Evolutionary conservation across 2,113 vertebrate genomes (phyloP).

Genomic region (Entosphenus tridentatus): DNA sequence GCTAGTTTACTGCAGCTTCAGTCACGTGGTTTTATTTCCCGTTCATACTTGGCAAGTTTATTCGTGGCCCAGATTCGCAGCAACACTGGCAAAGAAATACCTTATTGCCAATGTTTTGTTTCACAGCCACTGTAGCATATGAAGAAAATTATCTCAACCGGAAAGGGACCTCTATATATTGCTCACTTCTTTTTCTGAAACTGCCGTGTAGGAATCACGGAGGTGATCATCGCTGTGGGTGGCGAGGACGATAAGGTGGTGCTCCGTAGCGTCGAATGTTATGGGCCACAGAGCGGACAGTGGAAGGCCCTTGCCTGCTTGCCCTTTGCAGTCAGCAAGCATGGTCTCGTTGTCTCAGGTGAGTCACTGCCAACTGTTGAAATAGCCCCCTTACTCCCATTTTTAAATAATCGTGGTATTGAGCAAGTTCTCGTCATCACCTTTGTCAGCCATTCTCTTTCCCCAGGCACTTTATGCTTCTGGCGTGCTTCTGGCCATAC

Average conservation of each 20-base stretch:
- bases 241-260: constrained; percentile 45
- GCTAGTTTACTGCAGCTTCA: too few relatives aligned
- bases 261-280: constrained; percentile 36
- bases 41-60: too few relatives aligned
- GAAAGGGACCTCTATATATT: too few relatives aligned
- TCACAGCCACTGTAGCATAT: too few relatives aligned
- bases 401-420: neutral
- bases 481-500: neutral
- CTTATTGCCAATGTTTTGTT: too few relatives aligned
- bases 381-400: neutral
- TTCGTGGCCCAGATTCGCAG: too few relatives aligned
- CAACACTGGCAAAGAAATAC: too few relatives aligned
- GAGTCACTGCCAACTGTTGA: neutral
- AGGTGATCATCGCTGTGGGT: constrained; percentile 35
- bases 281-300: constrained; percentile 26
- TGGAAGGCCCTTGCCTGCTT: constrained; percentile 38
- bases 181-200: too few relatives aligned
- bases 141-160: too few relatives aligned
- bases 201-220: constrained; percentile 22
- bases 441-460: neutral
- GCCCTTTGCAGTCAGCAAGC: constrained; percentile 41
- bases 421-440: neutral
- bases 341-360: constrained; percentile 36
- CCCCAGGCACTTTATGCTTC: too few relatives aligned
- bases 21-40: too few relatives aligned